Conservation (phyloP, 2,888 invertebrate genomes). For the Drosophila mayaguana region DNA sequence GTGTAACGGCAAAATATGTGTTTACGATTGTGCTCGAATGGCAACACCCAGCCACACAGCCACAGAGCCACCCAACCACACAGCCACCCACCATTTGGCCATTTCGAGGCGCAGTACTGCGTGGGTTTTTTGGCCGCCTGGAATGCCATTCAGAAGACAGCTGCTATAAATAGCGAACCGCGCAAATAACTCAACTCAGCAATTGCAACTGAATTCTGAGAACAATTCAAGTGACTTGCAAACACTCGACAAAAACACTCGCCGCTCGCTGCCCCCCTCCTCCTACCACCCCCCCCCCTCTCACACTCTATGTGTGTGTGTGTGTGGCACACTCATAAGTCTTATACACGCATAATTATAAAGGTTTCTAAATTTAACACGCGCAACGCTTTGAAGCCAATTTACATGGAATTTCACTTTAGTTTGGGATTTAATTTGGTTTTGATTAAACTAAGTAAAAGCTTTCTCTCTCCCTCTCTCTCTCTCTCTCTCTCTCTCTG, state of each 20-base stretch:
- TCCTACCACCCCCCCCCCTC: not conserved
- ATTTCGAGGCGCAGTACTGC: constrained; percentile 17
- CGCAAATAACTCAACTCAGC: constrained; percentile 45
- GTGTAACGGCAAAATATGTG: constrained; percentile 68
- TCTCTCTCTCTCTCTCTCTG: not conserved
- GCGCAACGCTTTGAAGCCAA: constrained; percentile 24
- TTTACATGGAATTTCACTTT: constrained; percentile 22
- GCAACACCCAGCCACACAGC: constrained; percentile 4
- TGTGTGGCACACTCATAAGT: not conserved
- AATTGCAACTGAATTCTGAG: constrained; percentile 54
- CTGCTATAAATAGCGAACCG: constrained; percentile 63
- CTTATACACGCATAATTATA: constrained; percentile 33
- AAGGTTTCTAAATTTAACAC: constrained; percentile 28
- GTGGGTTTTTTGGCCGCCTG: constrained; percentile 45
- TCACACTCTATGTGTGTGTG: not conserved
- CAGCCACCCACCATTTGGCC: constrained; percentile 10
- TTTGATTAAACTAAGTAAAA: constrained; percentile 9
- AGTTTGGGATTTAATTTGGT: constrained; percentile 3
- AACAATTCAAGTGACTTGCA: constrained; percentile 49
- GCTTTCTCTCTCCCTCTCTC: not conserved
- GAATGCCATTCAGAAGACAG: constrained; percentile 69
- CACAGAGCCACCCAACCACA: not conserved
- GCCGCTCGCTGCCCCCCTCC: no score
- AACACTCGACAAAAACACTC: constrained; percentile 23
- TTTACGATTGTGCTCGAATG: constrained; percentile 59